Conservation (phyloP, 92 coral and sea anemone species). For the Zoanthus solanderi region DNA sequence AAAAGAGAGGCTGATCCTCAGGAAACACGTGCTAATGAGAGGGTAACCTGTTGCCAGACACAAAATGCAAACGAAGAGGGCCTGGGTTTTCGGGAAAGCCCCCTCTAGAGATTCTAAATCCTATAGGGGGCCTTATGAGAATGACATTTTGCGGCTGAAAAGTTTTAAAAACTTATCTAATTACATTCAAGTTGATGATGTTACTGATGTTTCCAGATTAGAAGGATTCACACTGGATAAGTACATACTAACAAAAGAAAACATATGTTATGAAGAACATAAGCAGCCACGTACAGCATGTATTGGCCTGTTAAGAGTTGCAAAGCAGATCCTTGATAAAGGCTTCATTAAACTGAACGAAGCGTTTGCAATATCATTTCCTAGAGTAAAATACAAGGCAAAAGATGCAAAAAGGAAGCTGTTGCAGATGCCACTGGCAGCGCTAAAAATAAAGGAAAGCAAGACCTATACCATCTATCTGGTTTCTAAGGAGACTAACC, state of each 20-base stretch:
- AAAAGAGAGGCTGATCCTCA: too few species aligned
- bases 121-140: slow-evolving; percentile 31
- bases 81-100: slow-evolving; percentile 52
- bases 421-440: slow-evolving; percentile 66
- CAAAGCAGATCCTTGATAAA: slow-evolving; percentile 46
- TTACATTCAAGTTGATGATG: slow-evolving; percentile 50
- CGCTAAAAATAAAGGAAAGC: slow-evolving; percentile 46
- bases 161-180: slow-evolving; percentile 46
- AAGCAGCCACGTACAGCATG: slow-evolving; percentile 54
- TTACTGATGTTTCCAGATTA: slow-evolving; percentile 49
- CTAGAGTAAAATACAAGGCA: slow-evolving; percentile 51
- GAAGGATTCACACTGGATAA: slow-evolving; percentile 48
- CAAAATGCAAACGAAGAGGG: not conserved
- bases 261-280: slow-evolving; percentile 44
- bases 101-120: slow-evolving; percentile 13
- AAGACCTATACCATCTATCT: slow-evolving; percentile 28
- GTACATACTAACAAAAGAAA: slow-evolving; percentile 44
- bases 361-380: slow-evolving; percentile 48
- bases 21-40: too few species aligned
- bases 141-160: slow-evolving; percentile 32
- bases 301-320: slow-evolving; percentile 50
- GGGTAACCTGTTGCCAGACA: too few species aligned
- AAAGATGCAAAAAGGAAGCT: slow-evolving; percentile 59
- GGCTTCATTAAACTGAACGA: slow-evolving; percentile 58
- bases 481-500: slow-evolving; percentile 26